Conservation (phyloP, 2,113 vertebrate genomes). For the Cyanistes caeruleus region DNA sequence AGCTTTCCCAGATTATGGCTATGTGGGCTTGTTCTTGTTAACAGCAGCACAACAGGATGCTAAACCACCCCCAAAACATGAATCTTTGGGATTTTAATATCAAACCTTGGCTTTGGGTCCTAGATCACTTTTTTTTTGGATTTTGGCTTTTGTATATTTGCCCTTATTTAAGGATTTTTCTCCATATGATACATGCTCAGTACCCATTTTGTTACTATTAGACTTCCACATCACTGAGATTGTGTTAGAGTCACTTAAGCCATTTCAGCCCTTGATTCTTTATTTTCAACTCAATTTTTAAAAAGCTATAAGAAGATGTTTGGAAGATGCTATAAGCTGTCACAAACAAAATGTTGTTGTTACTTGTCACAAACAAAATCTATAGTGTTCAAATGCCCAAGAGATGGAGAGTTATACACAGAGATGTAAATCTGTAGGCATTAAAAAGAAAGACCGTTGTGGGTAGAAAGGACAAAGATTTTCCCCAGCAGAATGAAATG, state of each 20-base stretch:
- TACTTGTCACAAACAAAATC: conserved; percentile 22
- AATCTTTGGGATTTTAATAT: not conserved
- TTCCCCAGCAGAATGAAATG: not conserved
- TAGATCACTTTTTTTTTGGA: not conserved
- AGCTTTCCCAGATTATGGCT: not conserved
- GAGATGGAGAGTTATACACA: conserved; percentile 10
- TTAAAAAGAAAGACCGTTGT: conserved; percentile 24
- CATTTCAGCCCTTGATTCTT: not conserved
- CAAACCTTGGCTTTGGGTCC: not conserved
- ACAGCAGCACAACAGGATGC: not conserved
- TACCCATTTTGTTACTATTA: not conserved
- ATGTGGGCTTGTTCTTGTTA: not conserved
- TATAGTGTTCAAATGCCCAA: conserved; percentile 23
- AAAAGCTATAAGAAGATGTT: not conserved
- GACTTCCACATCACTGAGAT: not conserved
- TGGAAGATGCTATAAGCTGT: conserved; percentile 1
- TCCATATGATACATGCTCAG: not conserved
- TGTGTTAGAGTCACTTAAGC: not conserved
- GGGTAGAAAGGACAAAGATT: not conserved
- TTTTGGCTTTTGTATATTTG: not conserved
- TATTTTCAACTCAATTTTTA: conserved; percentile 1
- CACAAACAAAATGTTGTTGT: not conserved
- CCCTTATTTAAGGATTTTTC: not conserved
- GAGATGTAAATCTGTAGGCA: conserved; percentile 11
- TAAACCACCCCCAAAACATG: not conserved